Conservation (phyloP, 2,113 vertebrate genomes). For the Isurus oxyrinchus region DNA sequence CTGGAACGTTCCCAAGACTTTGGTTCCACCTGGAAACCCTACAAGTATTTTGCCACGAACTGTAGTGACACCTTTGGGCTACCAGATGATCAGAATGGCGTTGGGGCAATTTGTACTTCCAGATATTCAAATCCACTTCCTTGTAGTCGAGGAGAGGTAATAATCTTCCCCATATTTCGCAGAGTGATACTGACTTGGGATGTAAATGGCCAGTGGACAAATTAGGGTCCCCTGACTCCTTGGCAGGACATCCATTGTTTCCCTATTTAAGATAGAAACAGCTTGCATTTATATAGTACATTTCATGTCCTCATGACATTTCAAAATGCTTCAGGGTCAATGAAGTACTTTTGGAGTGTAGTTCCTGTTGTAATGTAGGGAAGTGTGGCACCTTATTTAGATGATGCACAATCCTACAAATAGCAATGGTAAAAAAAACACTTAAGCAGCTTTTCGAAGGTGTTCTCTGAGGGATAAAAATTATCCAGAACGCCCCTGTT, state of each 20-base stretch:
- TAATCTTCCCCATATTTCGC: not conserved
- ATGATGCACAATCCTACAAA: not conserved
- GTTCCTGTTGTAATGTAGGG: not conserved
- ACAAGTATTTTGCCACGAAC: constrained; percentile 82
- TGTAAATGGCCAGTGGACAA: not conserved
- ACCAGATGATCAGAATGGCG: constrained; percentile 63
- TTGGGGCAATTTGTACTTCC: constrained; percentile 75
- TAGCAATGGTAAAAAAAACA: not conserved
- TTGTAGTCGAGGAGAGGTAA: constrained; percentile 91
- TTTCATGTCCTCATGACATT: not conserved
- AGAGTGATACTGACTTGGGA: not conserved
- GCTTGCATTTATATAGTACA: not conserved
- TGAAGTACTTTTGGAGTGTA: not conserved
- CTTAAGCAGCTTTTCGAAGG: not conserved
- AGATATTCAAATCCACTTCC: constrained; percentile 83
- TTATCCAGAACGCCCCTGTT: not conserved
- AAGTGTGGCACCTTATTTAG: not conserved
- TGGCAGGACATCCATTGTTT: too few species aligned
- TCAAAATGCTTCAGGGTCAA: not conserved
- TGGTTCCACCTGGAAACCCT: constrained; percentile 76
- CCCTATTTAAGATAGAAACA: not conserved
- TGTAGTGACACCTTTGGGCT: constrained; percentile 74
- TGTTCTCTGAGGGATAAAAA: not conserved
- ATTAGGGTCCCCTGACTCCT: too few species aligned
- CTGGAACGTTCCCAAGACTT: constrained; percentile 92